phyloP scores from a whole-genome alignment of 2,888 invertebrate species.

The Hoplodrina ambigua region DNA sequence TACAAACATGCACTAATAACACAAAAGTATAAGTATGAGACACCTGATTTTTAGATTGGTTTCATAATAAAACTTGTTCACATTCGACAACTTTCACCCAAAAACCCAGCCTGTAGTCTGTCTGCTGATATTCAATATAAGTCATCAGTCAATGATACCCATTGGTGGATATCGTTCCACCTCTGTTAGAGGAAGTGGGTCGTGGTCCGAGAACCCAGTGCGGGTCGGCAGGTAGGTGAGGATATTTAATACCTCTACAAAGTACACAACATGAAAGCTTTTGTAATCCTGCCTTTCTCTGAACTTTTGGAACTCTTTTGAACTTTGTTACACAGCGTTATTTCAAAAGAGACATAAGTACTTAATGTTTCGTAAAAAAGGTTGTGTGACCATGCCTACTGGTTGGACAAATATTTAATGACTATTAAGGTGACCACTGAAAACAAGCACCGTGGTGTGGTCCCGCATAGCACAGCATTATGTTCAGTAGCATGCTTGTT shows the following conservation, averaged over 20 bases:
- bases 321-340: not conserved
- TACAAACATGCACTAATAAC: no score
- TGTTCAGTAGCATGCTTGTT: no score
- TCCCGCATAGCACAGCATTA: no score
- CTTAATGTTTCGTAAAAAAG: not conserved
- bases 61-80: no score
- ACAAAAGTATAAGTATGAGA: no score
- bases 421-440: no score
- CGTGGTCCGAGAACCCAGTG: not conserved
- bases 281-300: conserved; percentile 16
- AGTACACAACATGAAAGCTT: conserved; percentile 15
- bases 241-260: conserved; percentile 21
- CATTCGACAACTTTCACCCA: no score
- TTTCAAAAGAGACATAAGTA: not conserved
- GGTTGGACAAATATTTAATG: no score
- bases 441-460: no score
- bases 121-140: no score
- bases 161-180: not conserved
- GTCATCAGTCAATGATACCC: not conserved
- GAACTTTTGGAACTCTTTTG: conserved; percentile 15
- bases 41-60: no score
- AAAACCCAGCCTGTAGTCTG: no score
- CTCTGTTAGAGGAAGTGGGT: not conserved
- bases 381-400: not conserved
- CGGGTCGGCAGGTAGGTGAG: not conserved